Conservation (phyloP, 2,797 vertebrate genomes). For the Xiphophorus birchmanni region DNA sequence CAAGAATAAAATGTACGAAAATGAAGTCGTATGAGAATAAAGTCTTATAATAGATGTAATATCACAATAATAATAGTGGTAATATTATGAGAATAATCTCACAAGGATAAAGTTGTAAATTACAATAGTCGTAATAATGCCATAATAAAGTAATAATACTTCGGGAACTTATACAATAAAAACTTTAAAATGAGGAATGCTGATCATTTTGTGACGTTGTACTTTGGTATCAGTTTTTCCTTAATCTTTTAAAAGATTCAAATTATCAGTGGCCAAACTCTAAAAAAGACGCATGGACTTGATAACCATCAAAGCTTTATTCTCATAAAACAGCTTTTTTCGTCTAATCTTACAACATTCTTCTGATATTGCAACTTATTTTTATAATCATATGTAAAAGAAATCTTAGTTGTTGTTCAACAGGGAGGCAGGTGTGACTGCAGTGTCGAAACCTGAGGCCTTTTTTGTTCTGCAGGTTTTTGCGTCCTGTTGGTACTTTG, state of each 20-base stretch:
- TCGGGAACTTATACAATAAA: too few relatives aligned
- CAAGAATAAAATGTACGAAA: not conserved
- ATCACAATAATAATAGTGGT: not conserved
- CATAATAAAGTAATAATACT: too few relatives aligned
- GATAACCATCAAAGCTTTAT: not conserved
- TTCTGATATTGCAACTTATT: not conserved
- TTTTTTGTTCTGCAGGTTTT: not conserved
- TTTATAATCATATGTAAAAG: not conserved
- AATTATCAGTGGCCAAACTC: too few relatives aligned
- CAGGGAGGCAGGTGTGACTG: not conserved
- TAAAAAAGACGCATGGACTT: not conserved
- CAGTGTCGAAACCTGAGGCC: not conserved
- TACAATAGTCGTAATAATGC: not conserved
- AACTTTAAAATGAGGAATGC: not conserved
- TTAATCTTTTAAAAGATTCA: not conserved
- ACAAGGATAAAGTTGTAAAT: too few relatives aligned
- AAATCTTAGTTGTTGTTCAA: too few relatives aligned
- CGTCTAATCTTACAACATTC: not conserved
- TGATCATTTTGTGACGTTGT: not conserved
- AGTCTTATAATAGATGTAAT: not conserved
- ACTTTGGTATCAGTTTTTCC: not conserved
- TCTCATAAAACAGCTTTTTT: not conserved
- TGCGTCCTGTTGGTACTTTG: not conserved
- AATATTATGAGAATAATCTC: not conserved
- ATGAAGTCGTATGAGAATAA: not conserved